These are phyloP conservation scores for Glaucopsyche alexis DNA, from an alignment of 2,888 invertebrate genomes.

Conservation along the genomic window DNA sequence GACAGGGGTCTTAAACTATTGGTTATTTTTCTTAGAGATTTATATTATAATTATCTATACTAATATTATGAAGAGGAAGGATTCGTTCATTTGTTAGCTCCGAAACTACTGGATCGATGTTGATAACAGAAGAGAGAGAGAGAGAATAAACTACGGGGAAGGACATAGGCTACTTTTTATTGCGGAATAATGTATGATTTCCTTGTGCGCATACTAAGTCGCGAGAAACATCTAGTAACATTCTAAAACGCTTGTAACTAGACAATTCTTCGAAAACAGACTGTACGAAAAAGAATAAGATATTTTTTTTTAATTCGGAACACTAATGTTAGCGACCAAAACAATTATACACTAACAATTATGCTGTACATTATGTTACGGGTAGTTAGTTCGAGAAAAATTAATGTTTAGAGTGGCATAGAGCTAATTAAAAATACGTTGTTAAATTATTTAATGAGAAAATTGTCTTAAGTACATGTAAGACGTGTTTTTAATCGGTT, in stretches of 20 bases:
- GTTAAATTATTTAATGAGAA: constrained; percentile 18
- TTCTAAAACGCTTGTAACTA: background rate
- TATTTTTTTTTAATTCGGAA: background rate
- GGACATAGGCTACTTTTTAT: too few relatives aligned
- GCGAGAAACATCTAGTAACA: too few relatives aligned
- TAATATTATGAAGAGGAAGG: too few relatives aligned
- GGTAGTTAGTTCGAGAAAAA: constrained; percentile 6
- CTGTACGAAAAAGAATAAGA: background rate
- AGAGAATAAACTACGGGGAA: too few relatives aligned
- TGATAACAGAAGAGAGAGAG: too few relatives aligned
- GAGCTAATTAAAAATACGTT: constrained; percentile 18
- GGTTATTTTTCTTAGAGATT: constrained; percentile 36
- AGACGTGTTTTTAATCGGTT: background rate
- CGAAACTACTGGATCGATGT: too few relatives aligned
- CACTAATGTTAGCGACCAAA: background rate
- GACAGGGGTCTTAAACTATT: constrained; percentile 51
- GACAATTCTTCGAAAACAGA: background rate
- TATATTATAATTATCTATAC: too few relatives aligned
- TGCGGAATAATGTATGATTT: too few relatives aligned
- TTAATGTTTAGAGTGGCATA: constrained; percentile 1
- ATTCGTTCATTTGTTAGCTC: too few relatives aligned
- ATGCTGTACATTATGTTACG: constrained; percentile 10
- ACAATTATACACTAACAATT: background rate
- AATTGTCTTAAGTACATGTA: constrained; percentile 22
- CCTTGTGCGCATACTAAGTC: too few relatives aligned